These are phyloP conservation scores for Regulus satrapa DNA, from an alignment of 2,113 vertebrate genomes.

Conservation along the genomic window DNA sequence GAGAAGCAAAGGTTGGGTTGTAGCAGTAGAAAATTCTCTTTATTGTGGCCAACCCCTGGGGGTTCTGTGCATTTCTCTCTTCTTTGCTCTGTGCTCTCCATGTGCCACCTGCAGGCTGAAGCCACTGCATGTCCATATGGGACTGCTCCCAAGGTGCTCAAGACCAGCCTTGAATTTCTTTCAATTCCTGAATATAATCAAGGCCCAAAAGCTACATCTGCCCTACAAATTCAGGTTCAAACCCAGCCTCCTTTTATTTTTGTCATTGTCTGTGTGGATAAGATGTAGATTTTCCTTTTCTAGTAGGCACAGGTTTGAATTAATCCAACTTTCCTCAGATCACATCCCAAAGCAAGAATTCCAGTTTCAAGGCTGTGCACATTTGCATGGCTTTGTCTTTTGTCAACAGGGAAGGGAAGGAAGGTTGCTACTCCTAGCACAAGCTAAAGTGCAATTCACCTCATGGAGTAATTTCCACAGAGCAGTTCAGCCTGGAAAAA, in stretches of 20 bases:
- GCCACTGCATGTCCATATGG: background rate
- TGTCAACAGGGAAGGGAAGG: background rate
- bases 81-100: background rate
- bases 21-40: background rate
- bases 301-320: background rate
- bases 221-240: background rate
- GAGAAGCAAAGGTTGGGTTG: background rate
- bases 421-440: background rate
- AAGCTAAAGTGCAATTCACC: background rate
- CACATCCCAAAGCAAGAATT: background rate
- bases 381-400: background rate
- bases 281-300: background rate
- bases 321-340: background rate
- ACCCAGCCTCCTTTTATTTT: background rate
- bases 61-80: fast-evolving
- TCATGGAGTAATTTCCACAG: background rate
- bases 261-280: background rate
- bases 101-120: background rate
- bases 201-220: background rate
- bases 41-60: background rate
- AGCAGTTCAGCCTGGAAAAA: background rate
- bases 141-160: background rate
- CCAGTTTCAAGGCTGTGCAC: background rate
- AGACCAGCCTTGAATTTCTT: background rate
- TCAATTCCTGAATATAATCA: background rate